Conservation (phyloP, 2,113 vertebrate genomes). For the Elephas maximus region DNA sequence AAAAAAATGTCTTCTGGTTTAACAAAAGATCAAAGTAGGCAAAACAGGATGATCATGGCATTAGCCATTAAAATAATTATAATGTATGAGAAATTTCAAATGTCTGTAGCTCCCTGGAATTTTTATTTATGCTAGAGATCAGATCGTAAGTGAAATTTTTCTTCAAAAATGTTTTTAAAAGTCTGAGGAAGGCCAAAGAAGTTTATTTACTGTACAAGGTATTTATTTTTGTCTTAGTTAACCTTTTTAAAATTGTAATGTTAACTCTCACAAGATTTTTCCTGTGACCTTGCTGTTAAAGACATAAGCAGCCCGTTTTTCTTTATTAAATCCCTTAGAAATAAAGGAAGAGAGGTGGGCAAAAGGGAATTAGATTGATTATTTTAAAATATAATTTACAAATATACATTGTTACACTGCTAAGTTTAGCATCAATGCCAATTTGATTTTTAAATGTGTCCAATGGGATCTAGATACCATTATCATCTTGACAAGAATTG, state of each 20-base stretch:
- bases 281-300: background rate
- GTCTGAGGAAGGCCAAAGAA: background rate
- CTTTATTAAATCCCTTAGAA: background rate
- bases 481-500: background rate
- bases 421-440: background rate
- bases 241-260: background rate
- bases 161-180: background rate
- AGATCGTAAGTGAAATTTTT: background rate
- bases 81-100: background rate
- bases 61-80: background rate
- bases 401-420: background rate
- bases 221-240: conserved; percentile 34
- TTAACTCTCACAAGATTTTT: background rate
- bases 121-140: background rate
- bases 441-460: background rate
- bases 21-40: background rate
- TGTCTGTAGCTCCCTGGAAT: background rate
- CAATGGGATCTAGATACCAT: background rate
- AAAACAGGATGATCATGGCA: background rate
- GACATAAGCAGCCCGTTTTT: background rate
- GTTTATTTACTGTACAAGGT: background rate
- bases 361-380: background rate
- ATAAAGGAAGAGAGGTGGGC: background rate
- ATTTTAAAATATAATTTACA: background rate
- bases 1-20: background rate